Evolutionary conservation across 2,888 invertebrate genomes (phyloP), one percentile per base, ranked within the genome.

Genomic region (Lithophane leautieri): DNA sequence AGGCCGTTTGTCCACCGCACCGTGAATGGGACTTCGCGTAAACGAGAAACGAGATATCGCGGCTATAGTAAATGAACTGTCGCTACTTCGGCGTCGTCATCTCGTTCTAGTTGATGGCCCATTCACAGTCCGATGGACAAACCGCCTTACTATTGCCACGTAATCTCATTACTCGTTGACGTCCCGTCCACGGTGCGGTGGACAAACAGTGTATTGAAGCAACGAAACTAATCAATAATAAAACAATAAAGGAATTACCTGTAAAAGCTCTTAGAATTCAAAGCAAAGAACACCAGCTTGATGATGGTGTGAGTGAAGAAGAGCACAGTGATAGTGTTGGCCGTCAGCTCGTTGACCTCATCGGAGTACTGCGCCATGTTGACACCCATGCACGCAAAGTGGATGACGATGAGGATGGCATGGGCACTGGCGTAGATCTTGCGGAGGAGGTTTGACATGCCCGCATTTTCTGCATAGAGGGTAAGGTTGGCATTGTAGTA

Each of bases 281-380:
- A 88, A 0, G 97, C 98, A 88, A 98, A 97, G 93, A 98, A 98
- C 19, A 97, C 83, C 84, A 98, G 95, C 92, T 98, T 98, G 54
- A 98, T 98, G 56, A 98, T 90, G 75, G 97, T 97, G 90, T 98
- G 98, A 0, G 98, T 97, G 92, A 98, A 98, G 94, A 98, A 98
- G 22, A 98, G 95, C 0, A 98, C 97, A 0, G 98, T 98, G 81
- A 98, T 98, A 54, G 98, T 98, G 85, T 98, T 98, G 7, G 98
- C 98, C 0, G 97, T 97, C 70, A 97, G 91, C 86, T 97, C 97
- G 90, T 98, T 98, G 42, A 98, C 98, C 89, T 98, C 98, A 44
- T 97, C 98, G 1, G 97, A 97, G 92, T 98, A 98, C 71, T 97
- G 87, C 0, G 97, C 97, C 96, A 98, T 96, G 92, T 98, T 98